phyloP scores from a whole-genome alignment of 2,113 vertebrate genomes.

The Poicephalus gulielmi region DNA sequence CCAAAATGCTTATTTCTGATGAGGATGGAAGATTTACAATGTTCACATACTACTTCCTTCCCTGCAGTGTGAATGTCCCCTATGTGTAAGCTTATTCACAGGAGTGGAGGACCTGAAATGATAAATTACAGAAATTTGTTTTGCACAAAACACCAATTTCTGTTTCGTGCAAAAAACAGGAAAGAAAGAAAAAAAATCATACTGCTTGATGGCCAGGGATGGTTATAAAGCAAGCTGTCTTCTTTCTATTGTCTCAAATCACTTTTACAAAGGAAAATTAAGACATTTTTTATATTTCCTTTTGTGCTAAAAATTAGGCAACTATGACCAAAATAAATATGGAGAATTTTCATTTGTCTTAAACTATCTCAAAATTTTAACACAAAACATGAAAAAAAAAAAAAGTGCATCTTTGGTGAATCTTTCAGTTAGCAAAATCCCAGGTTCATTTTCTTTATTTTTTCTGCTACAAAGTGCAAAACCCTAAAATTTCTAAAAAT shows the following conservation, averaged over 20 bases:
- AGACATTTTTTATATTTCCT: background rate
- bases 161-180: background rate
- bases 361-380: background rate
- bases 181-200: background rate
- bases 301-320: background rate
- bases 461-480: background rate
- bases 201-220: background rate
- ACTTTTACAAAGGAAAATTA: background rate
- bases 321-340: background rate
- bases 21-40: background rate
- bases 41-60: background rate
- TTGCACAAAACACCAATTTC: background rate
- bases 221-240: background rate
- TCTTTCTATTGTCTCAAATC: background rate
- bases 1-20: background rate
- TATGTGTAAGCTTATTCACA: background rate
- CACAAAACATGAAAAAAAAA: background rate
- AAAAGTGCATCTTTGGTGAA: background rate
- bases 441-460: background rate
- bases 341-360: background rate
- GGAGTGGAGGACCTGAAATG: background rate
- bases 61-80: background rate
- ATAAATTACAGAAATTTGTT: background rate
- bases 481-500: background rate
- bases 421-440: background rate